Conservation (phyloP, 2,888 invertebrate species). For the Leucoptera coffeella region DNA sequence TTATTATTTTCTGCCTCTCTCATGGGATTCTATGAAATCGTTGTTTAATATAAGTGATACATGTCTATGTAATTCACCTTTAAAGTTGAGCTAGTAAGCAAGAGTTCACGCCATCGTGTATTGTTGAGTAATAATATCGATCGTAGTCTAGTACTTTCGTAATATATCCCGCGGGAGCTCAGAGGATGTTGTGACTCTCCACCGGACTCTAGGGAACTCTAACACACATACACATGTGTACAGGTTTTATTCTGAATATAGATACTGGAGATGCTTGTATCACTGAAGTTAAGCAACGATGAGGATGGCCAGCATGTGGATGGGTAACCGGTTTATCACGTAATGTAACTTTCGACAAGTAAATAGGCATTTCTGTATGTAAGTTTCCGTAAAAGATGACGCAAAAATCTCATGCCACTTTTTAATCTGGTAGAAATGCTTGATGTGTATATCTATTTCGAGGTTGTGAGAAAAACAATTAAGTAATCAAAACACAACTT, state of each 20-base stretch:
- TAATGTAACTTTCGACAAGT: neutral
- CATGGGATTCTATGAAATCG: slow-evolving; percentile 1
- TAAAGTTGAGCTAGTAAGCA: neutral
- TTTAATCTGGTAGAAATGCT: no score
- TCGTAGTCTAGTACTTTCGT: slow-evolving; percentile 40
- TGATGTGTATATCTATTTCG: no score
- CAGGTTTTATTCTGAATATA: no score
- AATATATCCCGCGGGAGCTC: slow-evolving; percentile 38
- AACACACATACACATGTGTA: slow-evolving; percentile 29
- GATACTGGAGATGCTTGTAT: slow-evolving; percentile 1
- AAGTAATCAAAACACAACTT: no score
- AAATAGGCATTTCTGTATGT: no score
- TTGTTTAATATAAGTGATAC: no score
- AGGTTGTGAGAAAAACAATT: no score
- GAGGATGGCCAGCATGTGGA: slow-evolving; percentile 1
- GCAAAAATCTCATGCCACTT: no score
- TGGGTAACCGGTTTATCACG: neutral
- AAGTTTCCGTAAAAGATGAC: no score
- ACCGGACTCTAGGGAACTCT: slow-evolving; percentile 28
- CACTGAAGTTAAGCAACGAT: slow-evolving; percentile 7
- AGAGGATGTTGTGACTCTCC: slow-evolving; percentile 34
- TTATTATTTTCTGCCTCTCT: no score
- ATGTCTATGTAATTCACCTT: no score
- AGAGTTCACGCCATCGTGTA: no score
- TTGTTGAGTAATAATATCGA: slow-evolving; percentile 32